These are phyloP conservation scores for Danionella dracula DNA, from an alignment of 2,797 vertebrate genomes.

Conservation along the genomic window DNA sequence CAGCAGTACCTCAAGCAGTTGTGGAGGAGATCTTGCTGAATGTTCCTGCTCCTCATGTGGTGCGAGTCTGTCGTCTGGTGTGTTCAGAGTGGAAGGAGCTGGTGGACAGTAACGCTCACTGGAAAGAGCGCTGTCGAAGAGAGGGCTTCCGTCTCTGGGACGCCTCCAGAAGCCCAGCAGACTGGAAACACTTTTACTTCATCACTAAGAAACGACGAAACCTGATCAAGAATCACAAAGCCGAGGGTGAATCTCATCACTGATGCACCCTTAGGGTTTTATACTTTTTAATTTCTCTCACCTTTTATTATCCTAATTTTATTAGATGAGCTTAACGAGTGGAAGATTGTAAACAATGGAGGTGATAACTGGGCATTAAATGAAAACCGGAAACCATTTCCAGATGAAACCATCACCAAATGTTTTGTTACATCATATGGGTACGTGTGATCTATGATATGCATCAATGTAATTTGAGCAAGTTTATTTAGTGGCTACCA, in stretches of 20 bases:
- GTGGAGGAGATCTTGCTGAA: conserved; percentile 80
- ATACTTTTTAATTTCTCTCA: too few relatives aligned
- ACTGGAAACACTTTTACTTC: conserved; percentile 81
- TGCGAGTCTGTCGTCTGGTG: conserved; percentile 70
- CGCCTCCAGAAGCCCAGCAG: conserved; percentile 48
- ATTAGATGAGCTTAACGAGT: conserved; percentile 72
- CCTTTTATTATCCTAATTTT: too few relatives aligned
- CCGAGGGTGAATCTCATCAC: conserved; percentile 64
- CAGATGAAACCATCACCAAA: conserved; percentile 64
- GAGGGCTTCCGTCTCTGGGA: conserved; percentile 57
- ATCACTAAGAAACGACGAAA: conserved; percentile 71
- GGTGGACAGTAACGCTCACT: conserved; percentile 76
- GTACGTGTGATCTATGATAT: conserved; percentile 60
- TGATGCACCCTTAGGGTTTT: too few relatives aligned
- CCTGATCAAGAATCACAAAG: conserved; percentile 79
- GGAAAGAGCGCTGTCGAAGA: conserved; percentile 78
- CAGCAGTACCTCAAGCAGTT: conserved; percentile 65
- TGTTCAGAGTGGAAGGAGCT: conserved; percentile 77
- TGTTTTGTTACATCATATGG: conserved; percentile 86
- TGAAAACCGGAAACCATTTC: conserved; percentile 49
- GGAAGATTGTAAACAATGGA: conserved; percentile 66
- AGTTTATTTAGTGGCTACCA: too few relatives aligned
- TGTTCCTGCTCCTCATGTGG: conserved; percentile 69
- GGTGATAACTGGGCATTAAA: conserved; percentile 78
- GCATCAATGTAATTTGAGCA: not conserved